A percentile compares a stretch with the other conserved stretches of the same genome.
phyloP scores from a whole-genome alignment of 2,888 invertebrate species.

The Crematogaster levior region DNA sequence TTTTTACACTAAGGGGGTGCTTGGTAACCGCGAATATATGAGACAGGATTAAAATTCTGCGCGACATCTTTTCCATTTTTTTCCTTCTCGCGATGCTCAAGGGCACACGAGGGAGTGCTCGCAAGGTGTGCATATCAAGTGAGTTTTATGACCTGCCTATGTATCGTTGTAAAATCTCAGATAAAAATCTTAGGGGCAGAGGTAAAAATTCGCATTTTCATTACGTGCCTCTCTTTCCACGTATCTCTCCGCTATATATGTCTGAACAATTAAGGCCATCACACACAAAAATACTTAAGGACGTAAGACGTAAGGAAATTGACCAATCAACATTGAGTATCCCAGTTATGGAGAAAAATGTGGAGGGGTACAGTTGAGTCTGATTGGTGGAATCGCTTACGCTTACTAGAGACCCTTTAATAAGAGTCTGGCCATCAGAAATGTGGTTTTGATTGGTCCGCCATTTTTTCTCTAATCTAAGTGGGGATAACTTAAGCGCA shows the following conservation, averaged over 20 bases:
- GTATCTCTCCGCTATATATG: neutral
- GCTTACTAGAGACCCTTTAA: too few relatives aligned
- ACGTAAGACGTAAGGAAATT: too few relatives aligned
- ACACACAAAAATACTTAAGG: too few relatives aligned
- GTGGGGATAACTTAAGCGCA: too few relatives aligned
- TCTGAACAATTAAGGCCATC: too few relatives aligned
- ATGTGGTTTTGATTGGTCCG: too few relatives aligned
- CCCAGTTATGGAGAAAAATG: too few relatives aligned
- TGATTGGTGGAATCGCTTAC: too few relatives aligned
- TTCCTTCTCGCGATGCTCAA: slow-evolving; percentile 55
- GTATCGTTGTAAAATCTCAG: slow-evolving; percentile 58
- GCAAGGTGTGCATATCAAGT: slow-evolving; percentile 79
- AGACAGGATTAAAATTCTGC: slow-evolving; percentile 80
- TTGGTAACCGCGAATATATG: slow-evolving; percentile 57
- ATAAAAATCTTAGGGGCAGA: neutral
- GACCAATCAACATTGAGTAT: too few relatives aligned
- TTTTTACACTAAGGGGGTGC: neutral
- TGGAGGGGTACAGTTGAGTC: too few relatives aligned
- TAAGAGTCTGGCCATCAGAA: too few relatives aligned
- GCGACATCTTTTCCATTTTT: slow-evolving; percentile 77
- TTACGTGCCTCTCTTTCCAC: neutral
- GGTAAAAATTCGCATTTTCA: slow-evolving; percentile 11
- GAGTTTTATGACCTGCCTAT: slow-evolving; percentile 74
- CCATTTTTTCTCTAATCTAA: too few relatives aligned
- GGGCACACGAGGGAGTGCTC: slow-evolving; percentile 77